Conservation (phyloP, 1,140 invertebrate genomes). For the Drosophila watanabei region DNA sequence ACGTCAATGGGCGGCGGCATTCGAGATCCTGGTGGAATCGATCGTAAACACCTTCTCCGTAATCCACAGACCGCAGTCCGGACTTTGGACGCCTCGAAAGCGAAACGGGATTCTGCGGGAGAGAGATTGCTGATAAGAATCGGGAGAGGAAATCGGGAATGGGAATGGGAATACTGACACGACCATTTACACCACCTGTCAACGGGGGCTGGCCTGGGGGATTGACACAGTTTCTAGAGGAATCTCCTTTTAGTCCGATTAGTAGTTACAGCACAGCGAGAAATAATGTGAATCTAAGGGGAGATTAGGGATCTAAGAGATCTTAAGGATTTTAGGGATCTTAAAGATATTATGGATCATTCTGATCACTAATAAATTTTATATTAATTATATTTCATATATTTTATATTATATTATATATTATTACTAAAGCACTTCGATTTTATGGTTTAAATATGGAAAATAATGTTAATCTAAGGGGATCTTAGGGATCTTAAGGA, state of each 20-base stretch:
- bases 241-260: not conserved
- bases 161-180: slow-evolving; percentile 10
- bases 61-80: not conserved
- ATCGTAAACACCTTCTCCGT: slow-evolving; percentile 54
- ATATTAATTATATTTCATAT: too few species aligned
- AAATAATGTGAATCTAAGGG: not conserved
- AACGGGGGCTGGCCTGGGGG: slow-evolving; percentile 22
- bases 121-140: slow-evolving; percentile 15
- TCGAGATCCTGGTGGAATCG: slow-evolving; percentile 53
- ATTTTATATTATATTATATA: too few species aligned
- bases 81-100: slow-evolving; percentile 53
- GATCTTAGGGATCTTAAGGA: too few species aligned
- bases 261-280: not conserved
- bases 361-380: too few species aligned
- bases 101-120: slow-evolving; percentile 42
- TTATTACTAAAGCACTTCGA: too few species aligned
- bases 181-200: slow-evolving; percentile 38
- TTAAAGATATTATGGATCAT: too few species aligned
- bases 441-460: too few species aligned
- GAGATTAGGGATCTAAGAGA: too few species aligned
- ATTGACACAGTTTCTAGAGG: slow-evolving; percentile 44
- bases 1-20: slow-evolving; percentile 43
- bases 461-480: too few species aligned
- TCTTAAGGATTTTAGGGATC: not conserved
- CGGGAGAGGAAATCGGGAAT: not conserved